These are phyloP conservation scores for Oceanites oceanicus DNA, from an alignment of 2,113 vertebrate genomes.

Conservation along the genomic window DNA sequence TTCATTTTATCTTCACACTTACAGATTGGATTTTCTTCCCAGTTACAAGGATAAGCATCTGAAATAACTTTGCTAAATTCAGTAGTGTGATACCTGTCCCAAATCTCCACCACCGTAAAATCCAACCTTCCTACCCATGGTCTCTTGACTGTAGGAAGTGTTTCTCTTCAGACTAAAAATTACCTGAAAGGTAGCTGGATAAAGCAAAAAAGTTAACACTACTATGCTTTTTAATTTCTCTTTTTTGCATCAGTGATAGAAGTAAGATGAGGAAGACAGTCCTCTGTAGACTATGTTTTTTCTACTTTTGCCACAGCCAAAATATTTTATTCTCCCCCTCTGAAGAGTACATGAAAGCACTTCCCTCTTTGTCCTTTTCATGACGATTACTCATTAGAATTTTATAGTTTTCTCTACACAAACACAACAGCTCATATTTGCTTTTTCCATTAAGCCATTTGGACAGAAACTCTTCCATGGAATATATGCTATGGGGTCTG, in stretches of 20 bases:
- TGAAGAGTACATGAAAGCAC: neutral
- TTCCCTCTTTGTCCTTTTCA: neutral
- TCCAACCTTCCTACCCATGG: neutral
- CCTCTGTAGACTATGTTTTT: neutral
- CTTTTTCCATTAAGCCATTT: slow-evolving; percentile 9
- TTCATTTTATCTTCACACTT: neutral
- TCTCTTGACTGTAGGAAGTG: neutral
- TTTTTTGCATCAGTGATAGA: neutral
- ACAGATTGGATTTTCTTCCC: neutral
- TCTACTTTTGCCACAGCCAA: neutral
- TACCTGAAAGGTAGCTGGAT: slow-evolving; percentile 1
- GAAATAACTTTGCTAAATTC: slow-evolving; percentile 25
- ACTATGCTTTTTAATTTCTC: neutral
- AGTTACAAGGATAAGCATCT: neutral
- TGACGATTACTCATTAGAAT: neutral
- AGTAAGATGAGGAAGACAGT: neutral
- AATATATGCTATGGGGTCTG: neutral
- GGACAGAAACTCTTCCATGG: neutral
- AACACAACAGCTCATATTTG: neutral
- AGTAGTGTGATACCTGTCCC: neutral
- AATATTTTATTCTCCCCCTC: neutral
- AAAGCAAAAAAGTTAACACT: neutral
- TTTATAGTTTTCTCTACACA: neutral
- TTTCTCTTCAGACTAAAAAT: neutral
- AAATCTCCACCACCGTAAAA: neutral